Evolutionary conservation across 2,797 vertebrate species (phyloP).

Genomic region (Lithobates pipiens): DNA sequence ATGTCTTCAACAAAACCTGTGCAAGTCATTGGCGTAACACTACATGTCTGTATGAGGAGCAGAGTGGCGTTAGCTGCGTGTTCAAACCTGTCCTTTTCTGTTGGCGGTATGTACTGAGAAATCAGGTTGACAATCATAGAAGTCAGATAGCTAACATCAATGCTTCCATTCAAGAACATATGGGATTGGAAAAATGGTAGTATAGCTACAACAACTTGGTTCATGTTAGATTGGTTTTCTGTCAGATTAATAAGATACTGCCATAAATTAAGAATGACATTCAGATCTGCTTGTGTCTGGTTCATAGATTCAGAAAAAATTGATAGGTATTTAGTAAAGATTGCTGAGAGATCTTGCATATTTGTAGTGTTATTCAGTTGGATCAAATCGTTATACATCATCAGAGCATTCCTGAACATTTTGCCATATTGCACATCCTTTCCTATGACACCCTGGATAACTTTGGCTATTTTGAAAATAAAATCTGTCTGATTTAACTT

Average conservation of each 20-base stretch:
- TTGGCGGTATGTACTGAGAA: constrained; percentile 15
- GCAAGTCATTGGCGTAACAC: not conserved
- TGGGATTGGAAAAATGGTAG: constrained; percentile 39
- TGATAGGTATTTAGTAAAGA: constrained; percentile 33
- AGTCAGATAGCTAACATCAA: constrained; percentile 2
- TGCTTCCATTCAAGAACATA: constrained; percentile 13
- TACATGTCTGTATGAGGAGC: constrained; percentile 21
- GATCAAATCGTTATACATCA: constrained; percentile 26
- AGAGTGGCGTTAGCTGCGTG: constrained; percentile 42
- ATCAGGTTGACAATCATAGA: not conserved
- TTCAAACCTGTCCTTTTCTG: constrained; percentile 33
- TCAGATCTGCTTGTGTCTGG: not conserved
- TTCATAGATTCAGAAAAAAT: not conserved
- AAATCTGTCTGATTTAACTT: constrained; percentile 5
- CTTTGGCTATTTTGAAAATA: not conserved
- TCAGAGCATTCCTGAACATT: constrained; percentile 22
- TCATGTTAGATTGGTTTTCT: not conserved
- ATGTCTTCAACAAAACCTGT: constrained; percentile 1
- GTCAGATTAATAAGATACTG: constrained; percentile 6
- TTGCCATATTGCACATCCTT: constrained; percentile 18
- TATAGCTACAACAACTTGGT: constrained; percentile 1
- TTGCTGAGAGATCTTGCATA: constrained; percentile 37
- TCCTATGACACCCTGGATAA: not conserved
- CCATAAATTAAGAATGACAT: constrained; percentile 21
- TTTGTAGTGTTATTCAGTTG: constrained; percentile 16